These are phyloP conservation scores for Leucopsar rothschildi DNA, from an alignment of 2,113 vertebrate species.

Conservation along the genomic window DNA sequence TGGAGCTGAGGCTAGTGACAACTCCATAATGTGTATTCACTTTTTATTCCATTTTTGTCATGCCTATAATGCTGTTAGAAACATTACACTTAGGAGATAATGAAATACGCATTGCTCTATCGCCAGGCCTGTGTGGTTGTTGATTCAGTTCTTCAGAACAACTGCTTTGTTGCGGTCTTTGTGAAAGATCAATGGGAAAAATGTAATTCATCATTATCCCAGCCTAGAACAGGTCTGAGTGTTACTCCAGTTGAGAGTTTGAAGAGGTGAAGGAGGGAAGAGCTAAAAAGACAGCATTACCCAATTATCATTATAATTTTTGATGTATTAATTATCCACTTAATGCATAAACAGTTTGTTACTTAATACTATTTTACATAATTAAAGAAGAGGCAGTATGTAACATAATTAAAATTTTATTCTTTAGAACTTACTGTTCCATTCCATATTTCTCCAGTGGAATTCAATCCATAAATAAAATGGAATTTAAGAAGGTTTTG, in stretches of 20 bases:
- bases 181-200: not conserved
- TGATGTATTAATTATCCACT: not conserved
- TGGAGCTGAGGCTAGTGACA: not conserved
- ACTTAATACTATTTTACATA: slow-evolving; percentile 18
- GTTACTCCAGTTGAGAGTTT: not conserved
- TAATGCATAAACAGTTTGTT: not conserved
- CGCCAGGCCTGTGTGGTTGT: not conserved
- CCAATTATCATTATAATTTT: not conserved
- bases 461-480: not conserved
- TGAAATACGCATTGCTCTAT: not conserved
- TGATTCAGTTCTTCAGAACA: not conserved
- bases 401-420: not conserved
- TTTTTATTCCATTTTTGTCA: not conserved
- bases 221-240: not conserved
- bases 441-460: not conserved
- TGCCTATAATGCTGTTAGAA: not conserved
- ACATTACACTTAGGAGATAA: not conserved
- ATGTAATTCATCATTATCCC: not conserved
- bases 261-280: not conserved
- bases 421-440: not conserved
- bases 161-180: not conserved
- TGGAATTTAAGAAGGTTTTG: not conserved
- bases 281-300: not conserved
- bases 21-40: not conserved
- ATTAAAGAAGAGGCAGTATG: not conserved